Evolutionary conservation across 2,888 invertebrate genomes (phyloP).

Genomic region (Dilophus febrilis): DNA sequence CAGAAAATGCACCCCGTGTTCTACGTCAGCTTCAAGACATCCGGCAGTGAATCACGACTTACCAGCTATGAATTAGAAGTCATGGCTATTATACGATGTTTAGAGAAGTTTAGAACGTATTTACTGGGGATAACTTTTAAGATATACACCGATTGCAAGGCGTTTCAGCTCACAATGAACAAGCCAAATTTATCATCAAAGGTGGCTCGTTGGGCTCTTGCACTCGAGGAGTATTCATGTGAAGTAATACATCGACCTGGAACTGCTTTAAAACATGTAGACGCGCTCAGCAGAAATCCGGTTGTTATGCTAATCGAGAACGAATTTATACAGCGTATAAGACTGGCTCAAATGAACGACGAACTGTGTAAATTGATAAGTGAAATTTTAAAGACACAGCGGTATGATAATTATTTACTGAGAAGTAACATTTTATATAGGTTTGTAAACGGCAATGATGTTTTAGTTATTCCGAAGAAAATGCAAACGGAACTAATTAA

Average conservation of each 20-base stretch:
- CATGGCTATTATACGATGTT: constrained; percentile 9
- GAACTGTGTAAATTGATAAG: constrained; percentile 9
- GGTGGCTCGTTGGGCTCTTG: constrained; percentile 15
- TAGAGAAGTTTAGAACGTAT: constrained; percentile 16
- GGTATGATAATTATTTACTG: constrained; percentile 10
- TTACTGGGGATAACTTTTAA: constrained; percentile 14
- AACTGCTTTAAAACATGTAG: constrained; percentile 11
- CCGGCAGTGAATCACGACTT: not conserved
- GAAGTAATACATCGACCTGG: constrained; percentile 8
- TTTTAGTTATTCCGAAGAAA: constrained; percentile 6
- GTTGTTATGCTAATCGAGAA: not conserved
- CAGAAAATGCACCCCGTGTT: not conserved
- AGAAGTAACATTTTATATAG: constrained; percentile 9
- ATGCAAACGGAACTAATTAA: constrained; percentile 11
- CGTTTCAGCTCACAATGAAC: constrained; percentile 19
- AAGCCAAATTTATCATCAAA: constrained; percentile 15
- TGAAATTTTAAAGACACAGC: constrained; percentile 7
- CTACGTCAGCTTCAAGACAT: not conserved
- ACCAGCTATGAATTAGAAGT: not conserved
- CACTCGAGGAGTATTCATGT: constrained; percentile 10
- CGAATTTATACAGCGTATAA: not conserved
- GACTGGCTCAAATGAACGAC: constrained; percentile 9
- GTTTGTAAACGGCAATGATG: constrained; percentile 6
- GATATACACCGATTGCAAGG: constrained; percentile 16
- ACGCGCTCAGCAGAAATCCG: constrained; percentile 11